A percentile compares a stretch with the other conserved stretches of the same genome.
Conservation (phyloP, 2,113 vertebrate genomes). For the Ursus arctos region DNA sequence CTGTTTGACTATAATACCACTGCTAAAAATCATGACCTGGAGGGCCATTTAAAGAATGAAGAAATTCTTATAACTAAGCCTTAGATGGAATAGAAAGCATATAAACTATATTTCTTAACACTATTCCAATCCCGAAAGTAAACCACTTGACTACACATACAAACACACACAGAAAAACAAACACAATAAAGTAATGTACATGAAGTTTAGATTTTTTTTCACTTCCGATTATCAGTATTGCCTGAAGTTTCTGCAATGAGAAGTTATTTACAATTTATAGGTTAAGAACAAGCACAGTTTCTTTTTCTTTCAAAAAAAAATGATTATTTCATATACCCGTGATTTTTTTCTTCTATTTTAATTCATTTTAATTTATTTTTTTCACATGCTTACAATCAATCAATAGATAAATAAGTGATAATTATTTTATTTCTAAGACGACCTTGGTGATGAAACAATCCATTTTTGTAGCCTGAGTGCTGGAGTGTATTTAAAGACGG, state of each 20-base stretch:
- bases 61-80: not conserved
- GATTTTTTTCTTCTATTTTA: not conserved
- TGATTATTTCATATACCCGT: not conserved
- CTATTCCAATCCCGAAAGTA: not conserved
- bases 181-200: not conserved
- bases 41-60: not conserved
- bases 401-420: not conserved
- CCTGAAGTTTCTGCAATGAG: not conserved
- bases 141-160: not conserved
- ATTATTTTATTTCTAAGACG: conserved; percentile 15
- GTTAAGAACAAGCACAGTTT: not conserved
- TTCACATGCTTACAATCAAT: not conserved
- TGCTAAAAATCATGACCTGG: not conserved
- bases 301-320: not conserved
- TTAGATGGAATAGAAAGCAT: not conserved
- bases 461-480: not conserved
- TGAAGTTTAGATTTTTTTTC: not conserved
- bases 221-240: not conserved
- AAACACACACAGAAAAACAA: not conserved
- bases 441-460: not conserved
- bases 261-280: not conserved
- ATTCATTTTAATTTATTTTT: not conserved
- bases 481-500: not conserved
- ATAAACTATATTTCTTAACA: not conserved
- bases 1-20: not conserved